Percentiles rank a stretch among this genome's conserved stretches.
Evolutionary conservation across 2,797 vertebrate genomes (phyloP).

Genomic region (Fringilla coelebs): DNA sequence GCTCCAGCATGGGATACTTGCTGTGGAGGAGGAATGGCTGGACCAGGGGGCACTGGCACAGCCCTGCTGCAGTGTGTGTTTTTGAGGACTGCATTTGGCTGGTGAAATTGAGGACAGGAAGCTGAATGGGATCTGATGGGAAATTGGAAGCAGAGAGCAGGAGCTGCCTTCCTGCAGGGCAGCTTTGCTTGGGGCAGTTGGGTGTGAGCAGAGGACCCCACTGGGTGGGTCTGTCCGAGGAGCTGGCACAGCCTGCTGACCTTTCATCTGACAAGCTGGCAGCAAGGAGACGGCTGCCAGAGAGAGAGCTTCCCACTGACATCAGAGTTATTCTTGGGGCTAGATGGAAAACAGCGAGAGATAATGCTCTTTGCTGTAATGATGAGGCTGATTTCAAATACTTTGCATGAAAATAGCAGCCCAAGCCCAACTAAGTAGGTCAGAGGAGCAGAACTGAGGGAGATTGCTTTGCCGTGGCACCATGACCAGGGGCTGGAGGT

Average conservation of each 20-base stretch:
- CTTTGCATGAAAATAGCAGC: conserved; percentile 21
- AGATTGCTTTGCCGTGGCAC: background rate
- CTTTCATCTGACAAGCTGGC: conserved; percentile 52
- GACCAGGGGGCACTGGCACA: rapidly evolving
- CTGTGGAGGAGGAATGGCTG: background rate
- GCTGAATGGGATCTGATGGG: background rate
- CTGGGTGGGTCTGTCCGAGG: background rate
- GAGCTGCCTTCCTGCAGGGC: background rate
- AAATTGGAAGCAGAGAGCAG: rapidly evolving
- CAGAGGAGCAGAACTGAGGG: background rate
- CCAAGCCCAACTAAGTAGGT: conserved; percentile 1
- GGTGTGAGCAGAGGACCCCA: background rate
- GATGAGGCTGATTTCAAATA: conserved; percentile 48
- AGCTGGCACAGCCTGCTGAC: conserved; percentile 16
- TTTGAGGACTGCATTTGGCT: background rate
- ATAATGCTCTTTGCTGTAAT: conserved; percentile 37
- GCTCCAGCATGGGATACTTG: background rate
- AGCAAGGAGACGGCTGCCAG: conserved; percentile 10
- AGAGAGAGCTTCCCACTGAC: conserved; percentile 36
- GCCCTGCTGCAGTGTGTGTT: background rate
- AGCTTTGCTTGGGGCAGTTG: background rate
- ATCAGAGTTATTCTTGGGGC: conserved; percentile 62
- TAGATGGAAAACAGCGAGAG: conserved; percentile 30
- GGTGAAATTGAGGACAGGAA: background rate
- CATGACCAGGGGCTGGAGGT: background rate